phyloP scores from a whole-genome alignment of 92 coral and sea anemone genomes.

The Desmophyllum pertusum region DNA sequence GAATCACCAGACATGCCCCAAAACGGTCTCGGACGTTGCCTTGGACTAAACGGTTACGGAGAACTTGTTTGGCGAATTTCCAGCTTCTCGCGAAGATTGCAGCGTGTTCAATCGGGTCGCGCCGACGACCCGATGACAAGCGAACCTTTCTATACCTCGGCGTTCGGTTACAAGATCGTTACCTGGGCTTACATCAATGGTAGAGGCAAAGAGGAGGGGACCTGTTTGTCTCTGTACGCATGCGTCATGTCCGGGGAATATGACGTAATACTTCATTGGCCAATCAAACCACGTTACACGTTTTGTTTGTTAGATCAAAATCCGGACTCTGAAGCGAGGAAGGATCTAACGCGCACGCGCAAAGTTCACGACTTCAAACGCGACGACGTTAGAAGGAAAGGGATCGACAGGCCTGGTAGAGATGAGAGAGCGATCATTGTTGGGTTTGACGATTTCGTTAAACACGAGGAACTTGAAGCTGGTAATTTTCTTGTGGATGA shows the following conservation, averaged over 20 bases:
- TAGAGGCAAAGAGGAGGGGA: conserved; percentile 87
- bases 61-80: conserved; percentile 90
- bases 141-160: conserved; percentile 94
- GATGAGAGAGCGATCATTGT: conserved; percentile 97
- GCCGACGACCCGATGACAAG: conserved; percentile 92
- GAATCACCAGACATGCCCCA: conserved; percentile 40
- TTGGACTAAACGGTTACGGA: conserved; percentile 83
- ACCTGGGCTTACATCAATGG: conserved; percentile 97
- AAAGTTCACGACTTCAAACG: conserved; percentile 94
- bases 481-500: conserved; percentile 82
- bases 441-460: conserved; percentile 95
- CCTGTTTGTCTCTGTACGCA: conserved; percentile 87
- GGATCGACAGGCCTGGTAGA: conserved; percentile 91
- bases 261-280: conserved; percentile 94
- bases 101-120: conserved; percentile 86
- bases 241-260: conserved; percentile 93
- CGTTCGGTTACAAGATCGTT: conserved; percentile 90
- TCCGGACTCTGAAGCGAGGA: conserved; percentile 69
- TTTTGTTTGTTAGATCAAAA: conserved; percentile 88
- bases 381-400: conserved; percentile 85
- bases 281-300: conserved; percentile 95
- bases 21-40: conserved; percentile 60
- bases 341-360: conserved; percentile 93
- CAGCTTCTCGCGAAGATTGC: conserved; percentile 76
- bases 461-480: conserved; percentile 80